Conservation (phyloP, 2,797 vertebrate genomes). For the Hemitrygon akajei region DNA sequence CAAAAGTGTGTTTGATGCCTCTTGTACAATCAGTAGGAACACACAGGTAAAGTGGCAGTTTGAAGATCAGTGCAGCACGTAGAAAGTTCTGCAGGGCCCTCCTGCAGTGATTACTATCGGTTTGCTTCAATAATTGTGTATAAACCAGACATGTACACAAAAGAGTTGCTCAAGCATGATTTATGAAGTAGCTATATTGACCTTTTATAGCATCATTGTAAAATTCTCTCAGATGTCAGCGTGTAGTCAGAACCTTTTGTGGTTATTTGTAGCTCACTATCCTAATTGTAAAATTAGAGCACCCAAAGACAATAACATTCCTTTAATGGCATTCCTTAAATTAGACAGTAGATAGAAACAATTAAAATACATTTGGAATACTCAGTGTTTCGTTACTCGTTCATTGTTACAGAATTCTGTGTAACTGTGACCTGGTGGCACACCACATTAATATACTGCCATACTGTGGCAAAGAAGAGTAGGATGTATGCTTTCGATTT, state of each 20-base stretch:
- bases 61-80: not conserved
- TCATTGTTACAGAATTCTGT: slow-evolving; percentile 4
- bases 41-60: slow-evolving; percentile 7
- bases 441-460: not conserved
- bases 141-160: slow-evolving; percentile 47
- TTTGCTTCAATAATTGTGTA: slow-evolving; percentile 23
- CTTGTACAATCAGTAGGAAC: not conserved
- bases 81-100: slow-evolving; percentile 5
- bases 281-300: slow-evolving; percentile 29
- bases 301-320: slow-evolving; percentile 21
- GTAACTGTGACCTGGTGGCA: not conserved
- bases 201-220: slow-evolving; percentile 52
- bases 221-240: slow-evolving; percentile 42
- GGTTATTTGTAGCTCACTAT: slow-evolving; percentile 22
- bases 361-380: slow-evolving; percentile 16
- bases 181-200: slow-evolving; percentile 50
- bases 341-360: slow-evolving; percentile 24
- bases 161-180: slow-evolving; percentile 49
- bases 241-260: slow-evolving; percentile 42
- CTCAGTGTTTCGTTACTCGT: not conserved
- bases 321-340: not conserved
- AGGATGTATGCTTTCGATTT: not conserved
- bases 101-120: slow-evolving; percentile 16
- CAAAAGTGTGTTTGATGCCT: not conserved
- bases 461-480: slow-evolving; percentile 6